Evolutionary conservation across 1,140 invertebrate species (phyloP).

Genomic region (Ostrea denselamellosa): DNA sequence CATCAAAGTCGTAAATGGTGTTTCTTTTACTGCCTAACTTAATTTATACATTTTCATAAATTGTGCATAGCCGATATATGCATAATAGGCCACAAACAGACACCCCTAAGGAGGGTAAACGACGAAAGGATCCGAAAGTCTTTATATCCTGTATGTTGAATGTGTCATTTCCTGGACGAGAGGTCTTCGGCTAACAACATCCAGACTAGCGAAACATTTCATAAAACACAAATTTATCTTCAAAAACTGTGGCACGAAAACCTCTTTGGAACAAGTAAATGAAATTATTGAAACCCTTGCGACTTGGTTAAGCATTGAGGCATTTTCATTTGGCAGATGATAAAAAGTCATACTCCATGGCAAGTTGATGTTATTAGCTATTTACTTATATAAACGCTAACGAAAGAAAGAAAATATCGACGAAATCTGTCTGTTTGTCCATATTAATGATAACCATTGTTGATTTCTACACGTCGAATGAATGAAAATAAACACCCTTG

Average conservation of each 20-base stretch:
- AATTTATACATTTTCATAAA: slow-evolving; percentile 40
- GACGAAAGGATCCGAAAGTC: slow-evolving; percentile 5
- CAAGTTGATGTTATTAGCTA: slow-evolving; percentile 34
- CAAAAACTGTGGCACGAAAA: slow-evolving; percentile 39
- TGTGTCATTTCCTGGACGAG: neutral
- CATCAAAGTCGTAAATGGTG: slow-evolving; percentile 31
- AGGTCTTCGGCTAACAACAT: slow-evolving; percentile 33
- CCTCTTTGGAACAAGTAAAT: slow-evolving; percentile 39
- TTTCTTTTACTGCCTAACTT: slow-evolving; percentile 32
- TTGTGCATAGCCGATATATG: slow-evolving; percentile 35
- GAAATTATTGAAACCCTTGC: slow-evolving; percentile 33
- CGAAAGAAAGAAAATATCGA: slow-evolving; percentile 39
- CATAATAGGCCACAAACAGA: slow-evolving; percentile 37
- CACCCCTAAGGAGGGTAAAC: slow-evolving; percentile 26
- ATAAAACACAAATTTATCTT: slow-evolving; percentile 40
- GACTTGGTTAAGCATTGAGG: slow-evolving; percentile 26
- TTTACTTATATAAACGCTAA: slow-evolving; percentile 40
- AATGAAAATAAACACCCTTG: slow-evolving; percentile 31
- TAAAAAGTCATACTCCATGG: slow-evolving; percentile 35
- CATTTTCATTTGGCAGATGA: slow-evolving; percentile 39
- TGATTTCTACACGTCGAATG: slow-evolving; percentile 25
- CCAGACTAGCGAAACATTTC: slow-evolving; percentile 31
- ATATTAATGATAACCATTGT: slow-evolving; percentile 34
- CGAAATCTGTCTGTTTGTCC: slow-evolving; percentile 19
- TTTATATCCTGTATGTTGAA: slow-evolving; percentile 1